Conservation (phyloP, 2,113 vertebrate genomes). For the Pangasianodon hypophthalmus region DNA sequence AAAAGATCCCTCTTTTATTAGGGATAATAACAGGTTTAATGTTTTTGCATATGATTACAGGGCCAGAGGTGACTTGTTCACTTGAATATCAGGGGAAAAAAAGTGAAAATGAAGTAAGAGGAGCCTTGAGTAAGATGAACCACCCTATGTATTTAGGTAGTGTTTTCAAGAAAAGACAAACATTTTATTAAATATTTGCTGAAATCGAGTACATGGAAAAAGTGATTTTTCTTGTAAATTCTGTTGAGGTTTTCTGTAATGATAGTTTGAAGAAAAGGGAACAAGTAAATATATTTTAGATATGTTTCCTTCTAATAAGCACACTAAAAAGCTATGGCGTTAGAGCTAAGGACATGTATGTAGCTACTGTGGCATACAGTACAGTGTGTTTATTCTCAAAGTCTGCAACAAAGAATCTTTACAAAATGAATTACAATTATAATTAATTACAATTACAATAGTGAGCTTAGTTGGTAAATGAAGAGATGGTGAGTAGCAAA, state of each 20-base stretch:
- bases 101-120: neutral
- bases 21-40: conserved; percentile 15
- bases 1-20: conserved; percentile 17
- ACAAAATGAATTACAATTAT: neutral
- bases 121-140: neutral
- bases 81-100: neutral
- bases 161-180: neutral
- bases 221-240: neutral
- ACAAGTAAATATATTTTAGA: neutral
- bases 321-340: neutral
- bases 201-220: neutral
- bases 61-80: conserved; percentile 7
- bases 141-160: neutral
- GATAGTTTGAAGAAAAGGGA: neutral
- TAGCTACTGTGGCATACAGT: neutral
- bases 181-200: neutral
- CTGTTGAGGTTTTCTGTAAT: neutral
- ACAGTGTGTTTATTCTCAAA: neutral
- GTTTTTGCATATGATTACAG: neutral
- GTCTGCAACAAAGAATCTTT: neutral
- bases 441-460: neutral
- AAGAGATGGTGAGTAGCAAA: neutral
- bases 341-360: neutral
- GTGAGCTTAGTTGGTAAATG: neutral
- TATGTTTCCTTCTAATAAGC: neutral